phyloP scores from a whole-genome alignment of 2,888 invertebrate species.

The Corbicula japonica region DNA sequence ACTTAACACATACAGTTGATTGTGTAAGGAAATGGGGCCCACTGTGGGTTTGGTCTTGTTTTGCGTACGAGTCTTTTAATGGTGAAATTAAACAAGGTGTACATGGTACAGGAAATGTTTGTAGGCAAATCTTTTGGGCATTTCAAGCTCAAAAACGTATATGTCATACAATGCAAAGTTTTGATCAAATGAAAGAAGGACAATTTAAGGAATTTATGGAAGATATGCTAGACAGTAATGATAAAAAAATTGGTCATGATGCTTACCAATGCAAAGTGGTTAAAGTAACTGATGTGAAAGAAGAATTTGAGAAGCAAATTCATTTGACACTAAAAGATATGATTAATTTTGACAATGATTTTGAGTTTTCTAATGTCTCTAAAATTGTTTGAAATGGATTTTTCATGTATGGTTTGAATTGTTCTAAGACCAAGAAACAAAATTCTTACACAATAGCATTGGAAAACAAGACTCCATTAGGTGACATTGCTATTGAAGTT shows the following conservation, averaged over 20 bases:
- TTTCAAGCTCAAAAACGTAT: slow-evolving; percentile 41
- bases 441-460: slow-evolving; percentile 23
- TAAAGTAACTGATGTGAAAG: slow-evolving; percentile 3
- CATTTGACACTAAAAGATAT: not conserved
- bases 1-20: slow-evolving; percentile 30
- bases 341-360: slow-evolving; percentile 2
- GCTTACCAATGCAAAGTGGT: slow-evolving; percentile 15
- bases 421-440: slow-evolving; percentile 10
- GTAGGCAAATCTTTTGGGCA: slow-evolving; percentile 43
- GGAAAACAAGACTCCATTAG: not conserved
- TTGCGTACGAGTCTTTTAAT: slow-evolving; percentile 52
- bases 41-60: slow-evolving; percentile 41
- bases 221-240: slow-evolving; percentile 10
- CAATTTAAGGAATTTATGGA: not conserved
- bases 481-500: not conserved
- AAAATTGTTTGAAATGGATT: slow-evolving; percentile 15
- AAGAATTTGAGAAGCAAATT: not conserved
- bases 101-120: slow-evolving; percentile 55
- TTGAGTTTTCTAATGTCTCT: not conserved
- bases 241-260: slow-evolving; percentile 11
- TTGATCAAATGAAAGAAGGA: not conserved
- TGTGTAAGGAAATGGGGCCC: slow-evolving; percentile 48
- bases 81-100: slow-evolving; percentile 43
- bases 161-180: not conserved
- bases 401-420: slow-evolving; percentile 12